Percentiles rank a stretch among this genome's conserved stretches.
These are phyloP conservation scores for Phoenicopterus ruber DNA, from an alignment of 2,113 vertebrate species.

Conservation along the genomic window DNA sequence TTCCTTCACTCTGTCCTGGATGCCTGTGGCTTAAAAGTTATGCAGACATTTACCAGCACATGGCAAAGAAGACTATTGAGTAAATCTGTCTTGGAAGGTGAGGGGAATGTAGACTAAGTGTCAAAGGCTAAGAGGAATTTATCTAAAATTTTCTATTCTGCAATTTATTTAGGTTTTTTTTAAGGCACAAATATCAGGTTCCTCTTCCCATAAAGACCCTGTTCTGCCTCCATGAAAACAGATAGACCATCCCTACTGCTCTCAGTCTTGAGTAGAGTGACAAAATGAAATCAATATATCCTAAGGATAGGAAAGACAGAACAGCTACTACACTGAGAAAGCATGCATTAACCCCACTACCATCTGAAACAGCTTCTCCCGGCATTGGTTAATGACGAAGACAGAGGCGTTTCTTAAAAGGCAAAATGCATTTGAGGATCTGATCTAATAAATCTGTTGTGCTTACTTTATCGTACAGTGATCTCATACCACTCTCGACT, in stretches of 20 bases:
- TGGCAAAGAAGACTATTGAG: conserved; percentile 50
- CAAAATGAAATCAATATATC: not conserved
- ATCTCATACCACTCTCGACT: not conserved
- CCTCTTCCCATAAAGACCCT: not conserved
- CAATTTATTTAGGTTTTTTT: not conserved
- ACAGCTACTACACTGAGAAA: not conserved
- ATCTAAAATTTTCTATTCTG: not conserved
- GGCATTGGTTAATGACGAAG: not conserved
- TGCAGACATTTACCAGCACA: conserved; percentile 56
- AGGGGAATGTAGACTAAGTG: not conserved
- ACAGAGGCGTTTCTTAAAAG: not conserved
- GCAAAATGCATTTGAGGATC: not conserved
- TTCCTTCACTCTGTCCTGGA: conserved; percentile 34
- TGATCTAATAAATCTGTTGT: not conserved
- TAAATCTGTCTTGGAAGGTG: conserved; percentile 54
- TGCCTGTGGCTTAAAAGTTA: conserved; percentile 58
- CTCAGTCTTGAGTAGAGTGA: not conserved
- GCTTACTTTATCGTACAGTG: not conserved
- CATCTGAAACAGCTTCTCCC: not conserved
- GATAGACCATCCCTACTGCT: not conserved
- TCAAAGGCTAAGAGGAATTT: not conserved
- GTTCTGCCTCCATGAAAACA: not conserved
- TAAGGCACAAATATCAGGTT: not conserved
- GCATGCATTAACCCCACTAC: not conserved
- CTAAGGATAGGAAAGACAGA: not conserved